These are phyloP conservation scores for Oostethus manadensis DNA, from an alignment of 2,113 vertebrate species.

Conservation along the genomic window DNA sequence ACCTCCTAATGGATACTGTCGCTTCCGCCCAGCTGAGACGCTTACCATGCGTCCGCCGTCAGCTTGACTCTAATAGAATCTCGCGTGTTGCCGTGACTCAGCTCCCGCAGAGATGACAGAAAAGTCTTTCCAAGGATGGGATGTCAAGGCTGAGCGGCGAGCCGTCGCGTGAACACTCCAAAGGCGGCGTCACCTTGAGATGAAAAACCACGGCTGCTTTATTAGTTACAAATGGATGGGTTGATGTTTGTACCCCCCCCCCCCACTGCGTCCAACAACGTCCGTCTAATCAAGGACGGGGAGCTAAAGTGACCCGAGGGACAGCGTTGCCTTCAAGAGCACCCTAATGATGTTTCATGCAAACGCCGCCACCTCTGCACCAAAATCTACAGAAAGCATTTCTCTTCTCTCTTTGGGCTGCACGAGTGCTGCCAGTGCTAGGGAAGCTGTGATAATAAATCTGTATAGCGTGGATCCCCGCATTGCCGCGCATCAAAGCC, in stretches of 20 bases:
- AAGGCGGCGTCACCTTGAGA: conserved; percentile 58
- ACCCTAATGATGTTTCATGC: not conserved
- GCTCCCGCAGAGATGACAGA: not conserved
- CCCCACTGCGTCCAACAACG: conserved; percentile 27
- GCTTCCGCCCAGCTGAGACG: conserved; percentile 43
- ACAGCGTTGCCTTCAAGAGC: conserved; percentile 8
- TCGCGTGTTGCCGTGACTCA: conserved; percentile 6
- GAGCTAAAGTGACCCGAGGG: conserved; percentile 50
- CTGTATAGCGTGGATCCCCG: no score
- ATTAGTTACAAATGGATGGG: conserved; percentile 60
- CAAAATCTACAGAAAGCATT: not conserved
- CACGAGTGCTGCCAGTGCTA: no score
- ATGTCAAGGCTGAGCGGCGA: conserved; percentile 1
- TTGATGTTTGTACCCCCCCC: conserved; percentile 42
- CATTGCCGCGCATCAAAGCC: no score
- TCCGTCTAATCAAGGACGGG: conserved; percentile 56
- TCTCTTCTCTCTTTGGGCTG: no score
- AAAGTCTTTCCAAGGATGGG: not conserved
- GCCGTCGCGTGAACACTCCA: conserved; percentile 22
- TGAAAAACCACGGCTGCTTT: conserved; percentile 43
- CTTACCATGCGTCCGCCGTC: conserved; percentile 31
- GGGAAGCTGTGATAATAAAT: no score
- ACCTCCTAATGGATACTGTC: conserved; percentile 47
- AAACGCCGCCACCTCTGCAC: no score
- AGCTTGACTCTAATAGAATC: conserved; percentile 21